Conservation (phyloP, 1,140 invertebrate species). For the Drosophila sturtevanti region DNA sequence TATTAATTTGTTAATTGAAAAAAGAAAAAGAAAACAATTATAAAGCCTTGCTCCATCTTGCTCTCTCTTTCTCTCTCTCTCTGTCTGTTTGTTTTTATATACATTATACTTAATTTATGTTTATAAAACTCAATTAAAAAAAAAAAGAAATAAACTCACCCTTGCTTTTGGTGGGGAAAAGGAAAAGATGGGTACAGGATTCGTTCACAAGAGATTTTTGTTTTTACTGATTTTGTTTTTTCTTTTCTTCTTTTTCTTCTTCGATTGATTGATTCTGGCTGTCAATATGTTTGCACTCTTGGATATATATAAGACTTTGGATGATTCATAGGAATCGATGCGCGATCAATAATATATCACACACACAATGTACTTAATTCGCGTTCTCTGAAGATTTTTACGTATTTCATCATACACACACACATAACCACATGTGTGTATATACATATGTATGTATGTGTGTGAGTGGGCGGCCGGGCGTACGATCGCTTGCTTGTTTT, state of each 20-base stretch:
- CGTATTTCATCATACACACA: slow-evolving; percentile 56
- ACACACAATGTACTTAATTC: slow-evolving; percentile 36
- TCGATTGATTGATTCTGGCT: slow-evolving; percentile 12
- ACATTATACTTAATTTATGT: too few relatives aligned
- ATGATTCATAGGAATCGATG: slow-evolving; percentile 61
- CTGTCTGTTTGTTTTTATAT: too few relatives aligned
- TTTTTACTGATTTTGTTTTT: not conserved
- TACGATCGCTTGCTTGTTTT: too few relatives aligned
- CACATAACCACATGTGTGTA: slow-evolving; percentile 9
- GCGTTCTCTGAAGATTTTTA: slow-evolving; percentile 23
- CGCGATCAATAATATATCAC: slow-evolving; percentile 60
- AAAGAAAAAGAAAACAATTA: too few relatives aligned
- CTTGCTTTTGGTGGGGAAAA: not conserved
- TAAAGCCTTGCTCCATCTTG: too few relatives aligned
- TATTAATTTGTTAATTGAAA: too few relatives aligned
- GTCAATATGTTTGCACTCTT: slow-evolving; percentile 20
- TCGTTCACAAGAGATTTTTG: not conserved
- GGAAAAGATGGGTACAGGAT: not conserved
- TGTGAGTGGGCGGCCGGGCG: not conserved
- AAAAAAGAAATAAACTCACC: not conserved
- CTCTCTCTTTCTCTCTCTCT: too few relatives aligned
- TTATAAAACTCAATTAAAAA: not conserved
- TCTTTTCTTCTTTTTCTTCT: not conserved
- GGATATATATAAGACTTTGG: slow-evolving; percentile 29
- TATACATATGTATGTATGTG: not conserved